Conservation (phyloP, 2,113 vertebrate genomes). For the Merops nubicus region DNA sequence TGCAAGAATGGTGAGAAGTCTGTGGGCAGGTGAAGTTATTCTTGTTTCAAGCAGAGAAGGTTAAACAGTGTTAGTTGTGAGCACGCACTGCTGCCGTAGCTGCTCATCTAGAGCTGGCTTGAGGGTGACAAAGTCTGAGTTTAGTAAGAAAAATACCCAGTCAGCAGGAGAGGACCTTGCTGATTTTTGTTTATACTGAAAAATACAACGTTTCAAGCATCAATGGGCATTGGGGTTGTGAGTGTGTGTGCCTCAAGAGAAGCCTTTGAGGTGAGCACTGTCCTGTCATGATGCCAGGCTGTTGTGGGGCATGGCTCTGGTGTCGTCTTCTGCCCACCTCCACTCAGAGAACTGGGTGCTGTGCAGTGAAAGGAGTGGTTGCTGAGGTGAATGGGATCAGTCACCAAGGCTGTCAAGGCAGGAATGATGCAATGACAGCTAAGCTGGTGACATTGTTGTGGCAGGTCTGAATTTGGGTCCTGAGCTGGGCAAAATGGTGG, state of each 20-base stretch:
- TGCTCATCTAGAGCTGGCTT: neutral
- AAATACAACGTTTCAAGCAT: neutral
- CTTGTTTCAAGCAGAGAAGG: neutral
- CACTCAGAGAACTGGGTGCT: neutral
- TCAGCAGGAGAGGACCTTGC: neutral
- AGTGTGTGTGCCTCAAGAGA: neutral
- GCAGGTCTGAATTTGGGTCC: neutral
- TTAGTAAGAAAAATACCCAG: neutral
- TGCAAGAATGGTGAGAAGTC: neutral
- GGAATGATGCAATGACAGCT: neutral
- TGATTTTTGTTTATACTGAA: neutral
- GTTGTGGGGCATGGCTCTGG: neutral
- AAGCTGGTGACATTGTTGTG: accelerated
- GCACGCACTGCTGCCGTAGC: accelerated
- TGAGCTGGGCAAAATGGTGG: neutral
- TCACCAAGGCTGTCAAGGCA: neutral
- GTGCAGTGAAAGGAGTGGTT: neutral
- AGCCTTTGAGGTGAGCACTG: neutral
- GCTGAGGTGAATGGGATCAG: neutral
- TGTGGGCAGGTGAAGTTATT: neutral
- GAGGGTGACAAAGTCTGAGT: neutral
- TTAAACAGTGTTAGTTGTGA: neutral
- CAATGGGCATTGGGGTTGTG: accelerated
- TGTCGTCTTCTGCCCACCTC: neutral
- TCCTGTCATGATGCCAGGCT: accelerated